Percentiles rank a stretch among this genome's conserved stretches.
phyloP scores from a whole-genome alignment of 2,888 invertebrate genomes.

The Limnephilus lunatus region DNA sequence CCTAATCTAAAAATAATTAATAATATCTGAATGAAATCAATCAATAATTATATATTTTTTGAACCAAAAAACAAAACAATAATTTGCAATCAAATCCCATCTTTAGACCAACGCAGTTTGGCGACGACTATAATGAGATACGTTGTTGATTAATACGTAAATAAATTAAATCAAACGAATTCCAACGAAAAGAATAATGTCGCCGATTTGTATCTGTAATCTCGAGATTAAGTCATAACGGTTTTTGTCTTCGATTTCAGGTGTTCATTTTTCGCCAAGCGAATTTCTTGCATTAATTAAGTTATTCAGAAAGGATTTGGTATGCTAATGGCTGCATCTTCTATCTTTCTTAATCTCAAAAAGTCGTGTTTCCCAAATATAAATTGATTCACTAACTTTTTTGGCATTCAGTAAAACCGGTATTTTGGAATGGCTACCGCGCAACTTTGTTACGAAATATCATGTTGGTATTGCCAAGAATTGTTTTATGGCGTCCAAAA shows the following conservation, averaged over 20 bases:
- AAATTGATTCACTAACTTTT: constrained; percentile 7
- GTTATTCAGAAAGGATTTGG: neutral
- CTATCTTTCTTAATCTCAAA: constrained; percentile 8
- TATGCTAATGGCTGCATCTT: constrained; percentile 22
- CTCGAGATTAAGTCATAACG: neutral
- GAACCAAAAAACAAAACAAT: neutral
- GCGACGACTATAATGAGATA: neutral
- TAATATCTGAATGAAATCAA: neutral
- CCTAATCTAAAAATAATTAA: too few species aligned
- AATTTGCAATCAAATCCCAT: neutral
- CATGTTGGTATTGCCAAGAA: neutral
- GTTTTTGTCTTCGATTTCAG: neutral
- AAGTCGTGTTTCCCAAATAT: neutral
- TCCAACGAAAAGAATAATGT: neutral
- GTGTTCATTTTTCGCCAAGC: neutral
- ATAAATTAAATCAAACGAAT: neutral
- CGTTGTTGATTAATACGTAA: neutral
- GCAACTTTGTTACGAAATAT: neutral
- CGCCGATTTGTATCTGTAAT: neutral
- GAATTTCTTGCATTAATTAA: neutral
- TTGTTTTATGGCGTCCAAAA: neutral
- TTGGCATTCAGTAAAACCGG: constrained; percentile 7
- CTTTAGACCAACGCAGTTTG: neutral
- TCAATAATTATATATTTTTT: neutral
- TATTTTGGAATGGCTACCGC: neutral